Percentiles rank a stretch among this genome's conserved stretches.
Evolutionary conservation across 2,888 invertebrate genomes (phyloP).

Genomic region (Troides oblongomaculatus): DNA sequence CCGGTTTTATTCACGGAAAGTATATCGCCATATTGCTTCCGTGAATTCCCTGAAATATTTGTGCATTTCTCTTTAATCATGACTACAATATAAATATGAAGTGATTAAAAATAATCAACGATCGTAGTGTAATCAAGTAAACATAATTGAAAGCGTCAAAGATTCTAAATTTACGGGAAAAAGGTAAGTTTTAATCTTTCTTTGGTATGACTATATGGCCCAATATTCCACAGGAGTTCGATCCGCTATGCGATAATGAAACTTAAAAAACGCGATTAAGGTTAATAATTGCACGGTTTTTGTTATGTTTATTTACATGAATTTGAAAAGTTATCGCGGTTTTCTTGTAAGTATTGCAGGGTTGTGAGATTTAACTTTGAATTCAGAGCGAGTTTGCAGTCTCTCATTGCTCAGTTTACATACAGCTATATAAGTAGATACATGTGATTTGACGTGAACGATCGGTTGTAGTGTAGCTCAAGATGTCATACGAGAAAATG

Average conservation of each 20-base stretch:
- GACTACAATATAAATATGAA: conserved; percentile 75
- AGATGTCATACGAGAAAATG: conserved; percentile 80
- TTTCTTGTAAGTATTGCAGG: conserved; percentile 62
- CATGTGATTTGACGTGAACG: conserved; percentile 73
- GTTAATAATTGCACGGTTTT: conserved; percentile 81
- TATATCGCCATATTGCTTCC: conserved; percentile 80
- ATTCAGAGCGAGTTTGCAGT: conserved; percentile 67
- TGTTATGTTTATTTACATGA: conserved; percentile 81
- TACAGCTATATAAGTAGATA: conserved; percentile 71
- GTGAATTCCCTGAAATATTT: conserved; percentile 75
- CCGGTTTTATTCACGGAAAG: conserved; percentile 79
- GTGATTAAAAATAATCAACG: conserved; percentile 67
- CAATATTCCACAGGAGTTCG: conserved; percentile 81
- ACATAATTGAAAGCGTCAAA: conserved; percentile 57
- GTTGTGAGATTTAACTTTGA: conserved; percentile 51
- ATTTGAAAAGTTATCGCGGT: conserved; percentile 79
- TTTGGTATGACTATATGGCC: conserved; percentile 80
- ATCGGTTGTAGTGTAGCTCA: conserved; percentile 69
- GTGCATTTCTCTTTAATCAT: conserved; percentile 75
- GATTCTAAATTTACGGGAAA: conserved; percentile 56
- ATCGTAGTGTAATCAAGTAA: conserved; percentile 49
- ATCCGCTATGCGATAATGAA: conserved; percentile 82
- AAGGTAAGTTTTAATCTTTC: conserved; percentile 78
- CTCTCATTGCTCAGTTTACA: conserved; percentile 66
- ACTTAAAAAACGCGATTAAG: conserved; percentile 82